Evolutionary conservation across 1,140 invertebrate genomes (phyloP).

Genomic region (Forficula auricularia): DNA sequence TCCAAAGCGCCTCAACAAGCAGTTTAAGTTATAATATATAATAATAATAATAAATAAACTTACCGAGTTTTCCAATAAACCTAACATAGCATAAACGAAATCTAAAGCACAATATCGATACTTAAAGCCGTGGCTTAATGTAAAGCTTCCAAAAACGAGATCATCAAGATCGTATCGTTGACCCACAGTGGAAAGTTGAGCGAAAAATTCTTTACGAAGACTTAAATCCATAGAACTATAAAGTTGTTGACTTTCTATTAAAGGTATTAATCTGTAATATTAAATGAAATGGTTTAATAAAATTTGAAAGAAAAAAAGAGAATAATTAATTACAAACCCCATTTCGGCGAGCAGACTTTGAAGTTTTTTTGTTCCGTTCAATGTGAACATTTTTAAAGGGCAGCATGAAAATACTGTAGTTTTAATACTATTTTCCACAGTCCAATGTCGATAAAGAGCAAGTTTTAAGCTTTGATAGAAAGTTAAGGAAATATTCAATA

Average conservation of each 20-base stretch:
- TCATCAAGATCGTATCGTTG: conserved; percentile 63
- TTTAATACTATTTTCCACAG: conserved; percentile 64
- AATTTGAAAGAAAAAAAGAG: too few relatives aligned
- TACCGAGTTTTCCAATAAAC: conserved; percentile 59
- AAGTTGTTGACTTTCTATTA: conserved; percentile 69
- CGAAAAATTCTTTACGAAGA: conserved; percentile 55
- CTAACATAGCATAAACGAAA: conserved; percentile 60
- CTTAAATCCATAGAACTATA: conserved; percentile 76
- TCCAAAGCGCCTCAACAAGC: too few relatives aligned
- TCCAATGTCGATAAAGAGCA: conserved; percentile 79
- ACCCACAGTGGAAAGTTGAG: conserved; percentile 54
- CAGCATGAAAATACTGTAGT: conserved; percentile 59
- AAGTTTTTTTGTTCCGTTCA: conserved; percentile 67
- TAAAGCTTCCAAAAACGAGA: conserved; percentile 57
- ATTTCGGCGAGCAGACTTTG: conserved; percentile 80
- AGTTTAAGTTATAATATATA: too few relatives aligned
- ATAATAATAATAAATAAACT: too few relatives aligned
- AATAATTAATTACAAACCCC: conserved; percentile 51
- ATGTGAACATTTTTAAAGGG: conserved; percentile 61
- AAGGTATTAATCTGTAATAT: conserved; percentile 48
- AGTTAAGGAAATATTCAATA: conserved; percentile 18
- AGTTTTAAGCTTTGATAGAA: conserved; percentile 33
- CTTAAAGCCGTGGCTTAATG: conserved; percentile 62
- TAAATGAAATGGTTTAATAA: too few relatives aligned
- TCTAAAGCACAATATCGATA: conserved; percentile 67